Evolutionary conservation across 2,888 invertebrate species (phyloP).

Genomic region (Mimachlamys varia): DNA sequence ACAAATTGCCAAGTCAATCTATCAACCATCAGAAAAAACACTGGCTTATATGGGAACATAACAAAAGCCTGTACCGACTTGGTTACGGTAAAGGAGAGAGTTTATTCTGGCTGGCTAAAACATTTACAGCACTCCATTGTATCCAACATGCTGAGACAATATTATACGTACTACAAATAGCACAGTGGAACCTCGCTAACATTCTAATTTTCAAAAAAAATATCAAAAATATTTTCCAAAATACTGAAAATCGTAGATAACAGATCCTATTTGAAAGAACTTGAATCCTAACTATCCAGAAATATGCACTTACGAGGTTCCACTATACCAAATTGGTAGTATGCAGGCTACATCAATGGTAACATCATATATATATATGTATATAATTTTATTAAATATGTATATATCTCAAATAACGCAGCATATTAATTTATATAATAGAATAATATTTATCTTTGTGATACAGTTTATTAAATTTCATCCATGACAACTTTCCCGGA

Average conservation of each 20-base stretch:
- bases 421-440: no score
- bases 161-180: neutral
- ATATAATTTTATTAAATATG: neutral
- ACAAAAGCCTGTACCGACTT: constrained; percentile 2
- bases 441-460: neutral
- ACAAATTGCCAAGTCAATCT: constrained; percentile 26
- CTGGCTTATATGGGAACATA: neutral
- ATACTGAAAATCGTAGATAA: neutral
- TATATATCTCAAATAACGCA: neutral
- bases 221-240: neutral
- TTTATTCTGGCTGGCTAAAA: neutral
- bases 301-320: neutral
- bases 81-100: neutral
- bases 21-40: constrained; percentile 6
- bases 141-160: neutral
- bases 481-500: neutral
- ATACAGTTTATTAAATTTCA: neutral
- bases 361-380: neutral
- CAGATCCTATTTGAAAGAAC: no score
- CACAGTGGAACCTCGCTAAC: neutral
- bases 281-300: no score
- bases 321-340: neutral
- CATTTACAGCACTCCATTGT: neutral
- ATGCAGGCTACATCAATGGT: neutral
- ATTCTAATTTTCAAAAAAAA: neutral